Conservation (phyloP, 2,888 invertebrate genomes). For the Allophyes oxyacanthae region DNA sequence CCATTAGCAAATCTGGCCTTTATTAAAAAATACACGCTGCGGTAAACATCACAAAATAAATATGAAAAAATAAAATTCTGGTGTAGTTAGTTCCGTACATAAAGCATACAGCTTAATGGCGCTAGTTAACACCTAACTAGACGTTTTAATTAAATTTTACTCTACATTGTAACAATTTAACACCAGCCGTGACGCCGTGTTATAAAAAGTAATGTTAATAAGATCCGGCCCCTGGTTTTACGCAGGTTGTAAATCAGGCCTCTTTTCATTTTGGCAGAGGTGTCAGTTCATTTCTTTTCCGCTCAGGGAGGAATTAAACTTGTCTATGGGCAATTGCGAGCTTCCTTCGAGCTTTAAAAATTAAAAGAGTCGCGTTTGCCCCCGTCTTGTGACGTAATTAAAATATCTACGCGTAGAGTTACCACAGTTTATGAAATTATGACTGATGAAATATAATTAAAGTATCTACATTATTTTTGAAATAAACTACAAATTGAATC, state of each 20-base stretch:
- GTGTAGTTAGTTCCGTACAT: conserved; percentile 60
- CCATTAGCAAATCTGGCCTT: neutral
- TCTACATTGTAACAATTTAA: conserved; percentile 86
- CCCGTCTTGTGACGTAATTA: conserved; percentile 31
- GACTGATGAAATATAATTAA: conserved; percentile 1
- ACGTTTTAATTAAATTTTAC: conserved; percentile 86
- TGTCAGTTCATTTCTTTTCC: conserved; percentile 85
- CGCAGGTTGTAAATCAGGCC: conserved; percentile 84
- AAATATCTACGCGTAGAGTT: conserved; percentile 27
- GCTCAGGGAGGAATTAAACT: conserved; percentile 79
- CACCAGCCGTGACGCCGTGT: conserved; percentile 78
- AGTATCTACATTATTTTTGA: no score
- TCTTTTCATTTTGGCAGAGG: conserved; percentile 84
- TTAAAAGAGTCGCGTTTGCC: conserved; percentile 59
- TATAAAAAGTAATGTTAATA: conserved; percentile 89
- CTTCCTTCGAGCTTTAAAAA: conserved; percentile 65
- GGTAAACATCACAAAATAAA: conserved; percentile 36
- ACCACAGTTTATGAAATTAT: conserved; percentile 31
- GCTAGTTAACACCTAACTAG: conserved; percentile 82
- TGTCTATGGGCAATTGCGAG: conserved; percentile 79
- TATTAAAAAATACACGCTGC: conserved; percentile 9
- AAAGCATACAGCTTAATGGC: conserved; percentile 75
- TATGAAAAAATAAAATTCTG: conserved; percentile 45
- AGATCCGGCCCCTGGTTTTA: conserved; percentile 81
- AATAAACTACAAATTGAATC: no score